phyloP scores from a whole-genome alignment of 2,888 invertebrate genomes.

The Dryadula phaetusa region DNA sequence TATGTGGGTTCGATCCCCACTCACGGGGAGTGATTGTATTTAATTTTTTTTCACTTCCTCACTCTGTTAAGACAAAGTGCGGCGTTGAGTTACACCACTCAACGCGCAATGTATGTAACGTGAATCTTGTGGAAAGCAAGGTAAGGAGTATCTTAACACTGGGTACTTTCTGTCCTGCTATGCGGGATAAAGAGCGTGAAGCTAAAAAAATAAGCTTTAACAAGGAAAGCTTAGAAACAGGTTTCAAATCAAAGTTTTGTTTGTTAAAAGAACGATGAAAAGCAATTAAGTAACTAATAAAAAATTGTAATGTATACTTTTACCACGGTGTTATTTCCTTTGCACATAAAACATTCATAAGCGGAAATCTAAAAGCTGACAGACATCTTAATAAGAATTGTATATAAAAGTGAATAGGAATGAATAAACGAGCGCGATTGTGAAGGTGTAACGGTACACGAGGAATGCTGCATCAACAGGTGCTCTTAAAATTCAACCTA shows the following conservation, averaged over 20 bases:
- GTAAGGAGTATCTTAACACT: no score
- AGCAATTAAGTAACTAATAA: slow-evolving; percentile 7
- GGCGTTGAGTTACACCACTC: no score
- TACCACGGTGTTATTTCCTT: neutral
- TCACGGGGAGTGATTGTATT: no score
- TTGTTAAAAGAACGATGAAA: neutral
- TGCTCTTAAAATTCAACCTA: slow-evolving; percentile 20
- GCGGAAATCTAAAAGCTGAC: neutral
- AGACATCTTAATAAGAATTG: slow-evolving; percentile 9
- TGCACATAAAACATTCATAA: neutral
- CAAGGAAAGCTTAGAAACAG: neutral
- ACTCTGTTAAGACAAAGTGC: no score
- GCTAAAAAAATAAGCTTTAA: no score
- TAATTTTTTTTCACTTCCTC: no score
- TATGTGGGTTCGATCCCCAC: no score
- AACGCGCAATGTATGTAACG: no score
- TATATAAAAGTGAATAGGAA: slow-evolving; percentile 17
- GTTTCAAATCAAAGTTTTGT: neutral
- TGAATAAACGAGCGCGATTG: slow-evolving; percentile 29
- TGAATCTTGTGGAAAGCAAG: no score
- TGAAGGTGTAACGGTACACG: slow-evolving; percentile 38
- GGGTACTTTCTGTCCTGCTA: no score
- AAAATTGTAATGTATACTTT: slow-evolving; percentile 9
- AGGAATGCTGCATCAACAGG: slow-evolving; percentile 42
- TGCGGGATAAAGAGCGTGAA: no score